phyloP scores from a whole-genome alignment of 2,113 vertebrate species.

The Apteryx owenii region DNA sequence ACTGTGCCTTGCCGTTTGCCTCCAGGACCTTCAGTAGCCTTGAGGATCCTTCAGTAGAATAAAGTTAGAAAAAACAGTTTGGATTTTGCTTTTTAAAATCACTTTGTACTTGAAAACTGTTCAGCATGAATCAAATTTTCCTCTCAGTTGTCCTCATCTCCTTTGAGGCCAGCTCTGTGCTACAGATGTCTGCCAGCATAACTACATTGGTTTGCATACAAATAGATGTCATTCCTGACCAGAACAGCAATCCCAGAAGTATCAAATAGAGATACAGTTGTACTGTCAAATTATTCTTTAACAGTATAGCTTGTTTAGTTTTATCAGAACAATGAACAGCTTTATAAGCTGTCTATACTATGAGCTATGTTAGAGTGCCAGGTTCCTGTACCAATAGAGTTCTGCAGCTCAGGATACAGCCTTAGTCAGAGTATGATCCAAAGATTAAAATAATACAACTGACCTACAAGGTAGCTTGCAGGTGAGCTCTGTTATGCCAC shows the following conservation, averaged over 20 bases:
- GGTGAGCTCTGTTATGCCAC: not conserved
- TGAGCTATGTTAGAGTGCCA: rapidly evolving
- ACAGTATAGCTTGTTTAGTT: not conserved
- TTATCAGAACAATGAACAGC: not conserved
- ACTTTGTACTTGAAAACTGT: not conserved
- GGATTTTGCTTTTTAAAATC: not conserved
- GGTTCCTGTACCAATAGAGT: rapidly evolving
- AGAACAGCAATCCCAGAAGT: not conserved
- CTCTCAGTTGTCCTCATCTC: not conserved
- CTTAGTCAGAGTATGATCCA: not conserved
- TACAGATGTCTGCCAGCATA: not conserved
- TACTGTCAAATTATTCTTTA: not conserved
- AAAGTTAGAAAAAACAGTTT: not conserved
- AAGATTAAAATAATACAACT: not conserved
- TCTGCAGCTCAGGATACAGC: not conserved
- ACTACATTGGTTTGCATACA: not conserved
- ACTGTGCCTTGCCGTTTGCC: not conserved
- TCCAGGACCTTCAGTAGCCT: not conserved
- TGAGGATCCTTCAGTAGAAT: not conserved
- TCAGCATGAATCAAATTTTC: not conserved
- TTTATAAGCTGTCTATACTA: not conserved
- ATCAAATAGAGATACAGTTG: rapidly evolving
- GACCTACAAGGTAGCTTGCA: not conserved
- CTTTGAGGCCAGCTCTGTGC: not conserved
- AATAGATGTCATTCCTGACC: not conserved